Conservation (phyloP, 2,113 vertebrate species). For the Hystrix brachyura region DNA sequence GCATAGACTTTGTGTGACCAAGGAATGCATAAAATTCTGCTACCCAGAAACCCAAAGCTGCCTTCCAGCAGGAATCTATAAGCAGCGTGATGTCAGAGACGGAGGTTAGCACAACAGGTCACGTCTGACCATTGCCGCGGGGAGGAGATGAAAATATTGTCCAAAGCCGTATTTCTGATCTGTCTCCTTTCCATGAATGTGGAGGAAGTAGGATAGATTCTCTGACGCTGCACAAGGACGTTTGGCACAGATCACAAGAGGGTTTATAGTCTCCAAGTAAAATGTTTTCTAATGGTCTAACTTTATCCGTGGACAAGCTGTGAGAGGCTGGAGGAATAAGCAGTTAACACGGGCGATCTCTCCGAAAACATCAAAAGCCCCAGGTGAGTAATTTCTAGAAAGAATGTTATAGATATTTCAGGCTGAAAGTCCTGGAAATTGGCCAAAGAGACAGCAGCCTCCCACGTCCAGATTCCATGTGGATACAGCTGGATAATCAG, state of each 20-base stretch:
- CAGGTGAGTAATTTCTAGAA: not conserved
- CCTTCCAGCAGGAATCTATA: not conserved
- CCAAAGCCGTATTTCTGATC: not conserved
- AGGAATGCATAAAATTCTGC: not conserved
- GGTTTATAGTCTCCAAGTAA: not conserved
- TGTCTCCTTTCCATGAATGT: too few species aligned
- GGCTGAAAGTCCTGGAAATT: conserved; percentile 21
- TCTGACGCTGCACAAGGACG: not conserved
- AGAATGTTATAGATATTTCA: not conserved
- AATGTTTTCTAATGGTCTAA: not conserved
- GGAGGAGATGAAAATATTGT: not conserved
- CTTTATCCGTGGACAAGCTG: not conserved
- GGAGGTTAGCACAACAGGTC: not conserved
- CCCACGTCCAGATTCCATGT: not conserved
- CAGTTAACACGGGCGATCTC: not conserved
- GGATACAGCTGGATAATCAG: not conserved
- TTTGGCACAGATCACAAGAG: not conserved
- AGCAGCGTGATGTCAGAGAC: not conserved
- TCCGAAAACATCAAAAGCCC: not conserved
- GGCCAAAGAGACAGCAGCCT: not conserved
- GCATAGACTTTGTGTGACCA: not conserved
- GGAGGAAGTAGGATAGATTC: too few species aligned
- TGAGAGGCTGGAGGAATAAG: not conserved
- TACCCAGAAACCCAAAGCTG: accelerated
- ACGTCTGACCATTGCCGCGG: not conserved